These are phyloP conservation scores for Dicycla oo DNA, from an alignment of 2,888 invertebrate genomes.

Conservation along the genomic window DNA sequence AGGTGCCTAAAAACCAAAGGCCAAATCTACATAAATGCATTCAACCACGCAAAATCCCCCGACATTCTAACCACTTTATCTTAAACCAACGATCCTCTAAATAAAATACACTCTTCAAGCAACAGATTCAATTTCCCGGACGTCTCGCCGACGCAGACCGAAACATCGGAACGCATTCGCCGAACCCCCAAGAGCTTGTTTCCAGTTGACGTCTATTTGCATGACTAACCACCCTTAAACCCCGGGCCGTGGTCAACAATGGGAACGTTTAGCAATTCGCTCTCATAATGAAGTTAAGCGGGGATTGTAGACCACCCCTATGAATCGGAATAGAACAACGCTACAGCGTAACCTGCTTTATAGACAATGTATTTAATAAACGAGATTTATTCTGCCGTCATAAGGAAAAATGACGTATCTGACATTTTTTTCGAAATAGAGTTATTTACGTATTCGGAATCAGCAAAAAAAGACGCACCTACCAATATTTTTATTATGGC, in stretches of 20 bases:
- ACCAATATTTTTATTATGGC: too few species aligned
- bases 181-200: slow-evolving; percentile 74
- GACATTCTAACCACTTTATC: slow-evolving; percentile 21
- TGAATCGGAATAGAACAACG: slow-evolving; percentile 74
- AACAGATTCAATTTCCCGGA: slow-evolving; percentile 62
- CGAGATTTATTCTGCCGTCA: slow-evolving; percentile 24
- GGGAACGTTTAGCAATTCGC: slow-evolving; percentile 87
- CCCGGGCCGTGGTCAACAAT: slow-evolving; percentile 84
- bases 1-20: slow-evolving; percentile 6
- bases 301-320: slow-evolving; percentile 83
- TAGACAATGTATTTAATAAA: slow-evolving; percentile 62
- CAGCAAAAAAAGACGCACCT: too few species aligned
- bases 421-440: too few species aligned
- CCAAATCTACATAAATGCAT: slow-evolving; percentile 14
- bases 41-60: slow-evolving; percentile 1
- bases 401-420: too few species aligned
- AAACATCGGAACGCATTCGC: slow-evolving; percentile 71
- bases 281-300: slow-evolving; percentile 88
- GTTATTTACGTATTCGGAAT: too few species aligned
- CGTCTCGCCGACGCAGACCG: slow-evolving; percentile 56
- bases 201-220: slow-evolving; percentile 85
- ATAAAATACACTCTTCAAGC: slow-evolving; percentile 48
- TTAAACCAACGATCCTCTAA: slow-evolving; percentile 46
- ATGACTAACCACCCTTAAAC: slow-evolving; percentile 83
- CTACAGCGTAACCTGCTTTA: slow-evolving; percentile 69